These are phyloP conservation scores for Scaptomyza graminum DNA, from an alignment of 1,140 invertebrate species.

Conservation along the genomic window DNA sequence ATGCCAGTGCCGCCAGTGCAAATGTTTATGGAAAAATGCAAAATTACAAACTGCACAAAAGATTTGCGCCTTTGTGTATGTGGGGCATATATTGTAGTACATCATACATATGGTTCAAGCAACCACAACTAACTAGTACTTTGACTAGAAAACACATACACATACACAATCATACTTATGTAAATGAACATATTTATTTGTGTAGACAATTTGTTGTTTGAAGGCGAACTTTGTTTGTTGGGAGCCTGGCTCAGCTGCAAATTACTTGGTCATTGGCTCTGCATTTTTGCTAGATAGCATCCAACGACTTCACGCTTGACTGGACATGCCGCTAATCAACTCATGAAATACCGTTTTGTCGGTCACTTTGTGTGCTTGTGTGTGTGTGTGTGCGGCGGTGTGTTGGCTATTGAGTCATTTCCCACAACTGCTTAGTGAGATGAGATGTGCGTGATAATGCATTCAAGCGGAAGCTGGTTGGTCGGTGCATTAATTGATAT, in stretches of 20 bases:
- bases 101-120: not conserved
- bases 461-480: constrained; percentile 36
- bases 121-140: not conserved
- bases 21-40: constrained; percentile 39
- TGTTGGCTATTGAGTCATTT: constrained; percentile 20
- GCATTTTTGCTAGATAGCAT: constrained; percentile 24
- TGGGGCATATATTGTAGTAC: no score
- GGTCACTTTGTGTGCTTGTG: constrained; percentile 30
- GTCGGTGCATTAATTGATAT: constrained; percentile 26
- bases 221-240: not conserved
- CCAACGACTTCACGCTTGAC: constrained; percentile 31
- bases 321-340: constrained; percentile 36
- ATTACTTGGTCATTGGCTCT: constrained; percentile 31
- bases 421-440: constrained; percentile 29
- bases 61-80: no score
- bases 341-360: constrained; percentile 41
- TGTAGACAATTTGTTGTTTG: not conserved
- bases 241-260: constrained; percentile 4
- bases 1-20: no score
- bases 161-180: not conserved
- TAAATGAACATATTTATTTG: constrained; percentile 8
- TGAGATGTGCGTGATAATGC: constrained; percentile 35
- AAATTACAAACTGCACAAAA: constrained; percentile 57
- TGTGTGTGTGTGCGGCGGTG: no score
- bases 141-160: not conserved